Evolutionary conservation across 2,797 vertebrate genomes (phyloP), one percentile per base, ranked within the genome.

Genomic region (Masticophis lateralis): DNA sequence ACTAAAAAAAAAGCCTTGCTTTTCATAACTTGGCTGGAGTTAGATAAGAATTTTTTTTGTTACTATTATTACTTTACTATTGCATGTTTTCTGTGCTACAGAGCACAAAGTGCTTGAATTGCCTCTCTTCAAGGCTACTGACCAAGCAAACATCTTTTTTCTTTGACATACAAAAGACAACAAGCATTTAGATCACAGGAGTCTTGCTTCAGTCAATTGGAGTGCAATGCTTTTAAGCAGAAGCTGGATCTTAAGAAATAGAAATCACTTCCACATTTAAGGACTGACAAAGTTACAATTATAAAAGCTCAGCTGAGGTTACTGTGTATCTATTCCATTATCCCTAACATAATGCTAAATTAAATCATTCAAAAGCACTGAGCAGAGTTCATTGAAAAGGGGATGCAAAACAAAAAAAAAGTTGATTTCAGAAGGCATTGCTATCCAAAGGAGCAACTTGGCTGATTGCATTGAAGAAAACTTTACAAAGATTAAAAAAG

Each of bases 401-500:
- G 43, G 25, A 91, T 32, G 47, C 69, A 83, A 94, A 88, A 37
- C 7, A 14, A 89, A 88, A 61, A 47, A n/a, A 88, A 60, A 37
- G 56, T 53, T 59, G 53, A 66, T 57, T 66, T n/a, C 83, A 93
- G 90, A 95, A 94, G 93, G 22, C 91, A 90, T 86, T 94, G 86
- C 61, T 92, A 56, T 93, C 95, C 90, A 95, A 93, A 95, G 95
- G 95, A 96, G 94, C 69, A 95, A 93, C 89, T 95, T 92, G 89
- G 92, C 61, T 92, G 89, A 92, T 79, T 60, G 92, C 57, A 89
- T 87, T 92, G 96, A 95, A 63, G 93, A 96, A 95, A 94, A 95
- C 92, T 94, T 95, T 96, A 97, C 95, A 97, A 96, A 96, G 94
- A 87, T 93, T 94, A 93, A 96, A 96, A 96, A 96, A 96, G 51